phyloP scores from a whole-genome alignment of 1,140 invertebrate genomes.

The Drosophila seguyi region DNA sequence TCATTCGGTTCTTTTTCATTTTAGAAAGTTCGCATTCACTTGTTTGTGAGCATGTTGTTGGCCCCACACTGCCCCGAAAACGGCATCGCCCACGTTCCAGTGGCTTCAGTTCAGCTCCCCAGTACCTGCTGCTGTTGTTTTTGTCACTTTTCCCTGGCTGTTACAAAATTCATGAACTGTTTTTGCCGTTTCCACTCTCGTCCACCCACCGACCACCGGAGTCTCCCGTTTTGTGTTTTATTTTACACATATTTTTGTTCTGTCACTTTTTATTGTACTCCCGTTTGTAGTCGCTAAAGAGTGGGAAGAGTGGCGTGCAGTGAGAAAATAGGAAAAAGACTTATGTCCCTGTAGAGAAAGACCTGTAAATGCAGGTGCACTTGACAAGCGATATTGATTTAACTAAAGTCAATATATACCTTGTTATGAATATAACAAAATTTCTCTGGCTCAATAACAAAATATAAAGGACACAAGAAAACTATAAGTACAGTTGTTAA shows the following conservation, averaged over 20 bases:
- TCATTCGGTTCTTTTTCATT: conserved; percentile 50
- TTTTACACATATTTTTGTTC: conserved; percentile 82
- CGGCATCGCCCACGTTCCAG: conserved; percentile 31
- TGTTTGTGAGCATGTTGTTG: conserved; percentile 57
- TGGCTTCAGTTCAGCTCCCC: conserved; percentile 13
- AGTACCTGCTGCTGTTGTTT: conserved; percentile 71
- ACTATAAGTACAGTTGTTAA: no score
- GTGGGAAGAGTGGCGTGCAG: neutral
- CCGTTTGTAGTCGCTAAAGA: conserved; percentile 43
- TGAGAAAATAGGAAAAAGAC: neutral
- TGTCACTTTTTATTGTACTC: conserved; percentile 80
- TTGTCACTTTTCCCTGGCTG: conserved; percentile 71
- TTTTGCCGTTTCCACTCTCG: conserved; percentile 54
- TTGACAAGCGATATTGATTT: no score
- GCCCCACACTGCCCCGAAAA: conserved; percentile 25
- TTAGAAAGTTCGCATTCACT: conserved; percentile 71
- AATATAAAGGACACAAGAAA: no score
- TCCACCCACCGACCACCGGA: conserved; percentile 14
- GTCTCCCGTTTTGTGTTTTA: conserved; percentile 62
- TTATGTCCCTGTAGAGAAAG: no score
- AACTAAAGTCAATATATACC: no score
- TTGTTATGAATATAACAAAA: no score
- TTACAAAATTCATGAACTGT: conserved; percentile 81
- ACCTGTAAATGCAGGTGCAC: no score
- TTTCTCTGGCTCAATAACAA: no score